Base-by-base conservation (phyloP, 1,140 invertebrate species). In the Aphis craccivora region DNA sequence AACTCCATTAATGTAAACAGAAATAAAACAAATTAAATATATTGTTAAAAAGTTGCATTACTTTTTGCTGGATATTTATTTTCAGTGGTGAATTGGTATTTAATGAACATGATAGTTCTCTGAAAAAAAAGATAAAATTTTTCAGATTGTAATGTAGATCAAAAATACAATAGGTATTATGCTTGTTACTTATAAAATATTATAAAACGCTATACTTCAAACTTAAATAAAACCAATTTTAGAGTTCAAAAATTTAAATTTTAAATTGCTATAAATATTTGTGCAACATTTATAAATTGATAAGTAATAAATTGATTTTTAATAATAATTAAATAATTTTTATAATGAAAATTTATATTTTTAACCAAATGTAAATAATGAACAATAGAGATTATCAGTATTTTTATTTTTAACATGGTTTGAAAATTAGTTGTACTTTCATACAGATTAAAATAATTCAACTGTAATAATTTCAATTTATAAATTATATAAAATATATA, bases 21-120 rank as follows among this genome's bases (percentile, higher is more conserved):
- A 84, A 25, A 25, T 84, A 30, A 90, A 37, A 90, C 25, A 1
- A 40, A 67, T 60, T 35, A 40, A 60, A 43, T 90, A 67, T 11
- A 67, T 67, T 22, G n/a, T 20, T 43, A 43, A 67, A 60, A 90
- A 55, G 40, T 40, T 67, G 67, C 43, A 67, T 90, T 90, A 90
- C 89, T 67, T 67, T 67, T 43, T 40, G 37, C 18, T 67, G 53
- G 22, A 67, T 43, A 67, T 43, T 67, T 90, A 25, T 30, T 55
- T 40, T 89, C 51, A 25, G 2, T 37, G 87, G 87, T 25, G 51
- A 89, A 89, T 89, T 53, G 7, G 22, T 90, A 40, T 40, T 40
- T 67, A 25, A 55, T 90, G 37, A 43, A n/a, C 5, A 23, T 11
- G 48, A 35, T 2, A 37, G 5, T 67, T 90, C 37, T 67, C 89